A percentile compares a stretch with the other conserved stretches of the same genome.
Evolutionary conservation across 2,888 invertebrate species (phyloP).

Genomic region (Eretmocerus hayati): DNA sequence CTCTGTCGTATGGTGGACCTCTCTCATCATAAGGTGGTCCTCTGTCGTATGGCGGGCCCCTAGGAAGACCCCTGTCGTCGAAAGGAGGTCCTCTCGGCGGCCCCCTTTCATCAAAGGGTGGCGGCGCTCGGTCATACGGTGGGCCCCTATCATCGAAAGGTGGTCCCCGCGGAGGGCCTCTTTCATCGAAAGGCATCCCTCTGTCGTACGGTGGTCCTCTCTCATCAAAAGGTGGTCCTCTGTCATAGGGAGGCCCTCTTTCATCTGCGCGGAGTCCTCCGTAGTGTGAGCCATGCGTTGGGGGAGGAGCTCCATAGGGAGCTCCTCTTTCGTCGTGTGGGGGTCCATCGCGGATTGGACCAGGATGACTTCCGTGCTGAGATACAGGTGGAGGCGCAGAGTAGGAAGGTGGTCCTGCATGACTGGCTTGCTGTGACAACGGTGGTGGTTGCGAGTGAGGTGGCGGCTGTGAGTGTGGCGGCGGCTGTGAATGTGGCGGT

Average conservation of each 20-base stretch:
- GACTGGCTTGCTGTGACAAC: neutral
- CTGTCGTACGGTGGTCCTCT: conserved; percentile 5
- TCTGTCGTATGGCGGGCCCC: neutral
- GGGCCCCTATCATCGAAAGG: conserved; percentile 24
- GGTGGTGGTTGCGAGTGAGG: conserved; percentile 4
- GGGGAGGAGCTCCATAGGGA: neutral
- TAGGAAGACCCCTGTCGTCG: neutral
- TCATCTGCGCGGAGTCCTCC: conserved; percentile 29
- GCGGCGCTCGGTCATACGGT: too few species aligned
- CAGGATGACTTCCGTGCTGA: neutral
- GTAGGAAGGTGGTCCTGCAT: neutral
- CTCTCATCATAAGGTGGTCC: conserved; percentile 3
- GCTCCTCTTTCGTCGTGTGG: conserved; percentile 1
- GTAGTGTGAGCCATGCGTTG: neutral
- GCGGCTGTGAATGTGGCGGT: conserved; percentile 4
- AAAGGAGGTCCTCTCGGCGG: conserved; percentile 10
- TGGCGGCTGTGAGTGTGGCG: conserved; percentile 3
- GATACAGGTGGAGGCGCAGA: neutral
- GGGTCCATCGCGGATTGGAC: conserved; percentile 1
- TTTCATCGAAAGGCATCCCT: conserved; percentile 35
- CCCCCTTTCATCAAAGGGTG: conserved; percentile 3
- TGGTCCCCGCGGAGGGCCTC: conserved; percentile 34
- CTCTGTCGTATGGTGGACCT: neutral
- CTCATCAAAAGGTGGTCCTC: neutral
- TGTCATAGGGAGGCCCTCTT: conserved; percentile 1